Percentiles rank a stretch among this genome's conserved stretches.
These are phyloP conservation scores for Drosophila ficusphila DNA, from an alignment of 1,140 invertebrate genomes.

Conservation along the genomic window DNA sequence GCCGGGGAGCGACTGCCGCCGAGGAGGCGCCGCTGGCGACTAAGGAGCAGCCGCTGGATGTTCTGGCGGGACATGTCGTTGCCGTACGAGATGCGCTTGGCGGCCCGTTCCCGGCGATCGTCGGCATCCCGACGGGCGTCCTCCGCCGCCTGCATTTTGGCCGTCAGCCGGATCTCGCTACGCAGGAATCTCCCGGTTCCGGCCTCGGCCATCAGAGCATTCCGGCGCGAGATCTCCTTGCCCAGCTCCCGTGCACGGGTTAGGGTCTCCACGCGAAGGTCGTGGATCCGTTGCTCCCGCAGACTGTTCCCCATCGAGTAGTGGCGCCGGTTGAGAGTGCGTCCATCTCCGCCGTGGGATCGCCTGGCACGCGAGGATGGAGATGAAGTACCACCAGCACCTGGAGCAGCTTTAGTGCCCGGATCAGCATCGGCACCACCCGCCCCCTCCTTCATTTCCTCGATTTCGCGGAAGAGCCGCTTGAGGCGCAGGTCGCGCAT, in stretches of 20 bases:
- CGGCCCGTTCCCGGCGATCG: slow-evolving; percentile 56
- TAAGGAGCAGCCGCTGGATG: slow-evolving; percentile 45
- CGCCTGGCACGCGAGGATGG: too few species aligned
- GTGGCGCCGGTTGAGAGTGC: not conserved
- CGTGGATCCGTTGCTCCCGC: slow-evolving; percentile 28
- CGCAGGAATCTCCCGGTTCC: slow-evolving; percentile 32
- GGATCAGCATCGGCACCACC: not conserved
- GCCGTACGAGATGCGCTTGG: slow-evolving; percentile 72
- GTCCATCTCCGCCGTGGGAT: not conserved
- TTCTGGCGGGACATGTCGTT: slow-evolving; percentile 68
- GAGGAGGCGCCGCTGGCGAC: not conserved
- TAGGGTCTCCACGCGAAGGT: slow-evolving; percentile 48
- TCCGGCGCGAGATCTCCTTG: slow-evolving; percentile 63
- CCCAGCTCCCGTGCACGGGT: slow-evolving; percentile 61
- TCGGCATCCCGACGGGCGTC: slow-evolving; percentile 39
- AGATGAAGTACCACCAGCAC: too few species aligned
- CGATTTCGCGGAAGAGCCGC: slow-evolving; percentile 72
- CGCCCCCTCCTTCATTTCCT: slow-evolving; percentile 64
- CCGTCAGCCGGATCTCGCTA: slow-evolving; percentile 33
- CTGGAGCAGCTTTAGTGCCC: too few species aligned
- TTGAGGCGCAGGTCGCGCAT: slow-evolving; percentile 77
- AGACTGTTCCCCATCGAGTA: not conserved
- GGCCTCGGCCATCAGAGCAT: slow-evolving; percentile 44
- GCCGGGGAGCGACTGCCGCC: not conserved
- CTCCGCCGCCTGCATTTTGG: slow-evolving; percentile 49